A percentile compares a stretch with the other conserved stretches of the same genome.
These are phyloP conservation scores for Hybos culiciformis DNA, from an alignment of 2,888 invertebrate genomes.

Conservation along the genomic window DNA sequence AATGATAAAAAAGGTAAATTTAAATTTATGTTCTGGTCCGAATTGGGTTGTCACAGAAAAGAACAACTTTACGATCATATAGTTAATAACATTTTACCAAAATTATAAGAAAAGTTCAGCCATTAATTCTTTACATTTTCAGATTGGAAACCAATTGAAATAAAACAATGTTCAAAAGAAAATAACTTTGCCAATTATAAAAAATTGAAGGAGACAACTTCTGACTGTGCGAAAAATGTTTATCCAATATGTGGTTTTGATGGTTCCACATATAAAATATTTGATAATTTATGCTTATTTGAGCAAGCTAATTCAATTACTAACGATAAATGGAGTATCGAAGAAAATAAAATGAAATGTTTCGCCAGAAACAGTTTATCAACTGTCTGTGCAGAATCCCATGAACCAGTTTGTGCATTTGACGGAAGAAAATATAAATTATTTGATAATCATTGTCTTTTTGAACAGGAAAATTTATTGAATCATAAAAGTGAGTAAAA, in stretches of 20 bases:
- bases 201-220: not conserved
- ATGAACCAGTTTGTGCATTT: constrained; percentile 4
- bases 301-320: too few relatives aligned
- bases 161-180: not conserved
- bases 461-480: not conserved
- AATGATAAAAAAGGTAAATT: not conserved
- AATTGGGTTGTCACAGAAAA: not conserved
- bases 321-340: not conserved
- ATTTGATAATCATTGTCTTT: constrained; percentile 7
- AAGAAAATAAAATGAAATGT: not conserved
- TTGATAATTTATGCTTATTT: not conserved
- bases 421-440: constrained; percentile 1
- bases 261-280: not conserved
- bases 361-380: not conserved
- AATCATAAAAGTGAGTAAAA: too few relatives aligned
- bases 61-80: not conserved
- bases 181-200: not conserved
- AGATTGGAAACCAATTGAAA: not conserved
- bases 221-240: not conserved
- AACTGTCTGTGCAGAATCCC: not conserved
- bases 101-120: not conserved
- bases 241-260: not conserved
- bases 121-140: not conserved
- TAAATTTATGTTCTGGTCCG: not conserved
- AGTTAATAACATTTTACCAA: not conserved